Conservation (phyloP, 1,140 invertebrate genomes). For the Drosophila prosaltans region DNA sequence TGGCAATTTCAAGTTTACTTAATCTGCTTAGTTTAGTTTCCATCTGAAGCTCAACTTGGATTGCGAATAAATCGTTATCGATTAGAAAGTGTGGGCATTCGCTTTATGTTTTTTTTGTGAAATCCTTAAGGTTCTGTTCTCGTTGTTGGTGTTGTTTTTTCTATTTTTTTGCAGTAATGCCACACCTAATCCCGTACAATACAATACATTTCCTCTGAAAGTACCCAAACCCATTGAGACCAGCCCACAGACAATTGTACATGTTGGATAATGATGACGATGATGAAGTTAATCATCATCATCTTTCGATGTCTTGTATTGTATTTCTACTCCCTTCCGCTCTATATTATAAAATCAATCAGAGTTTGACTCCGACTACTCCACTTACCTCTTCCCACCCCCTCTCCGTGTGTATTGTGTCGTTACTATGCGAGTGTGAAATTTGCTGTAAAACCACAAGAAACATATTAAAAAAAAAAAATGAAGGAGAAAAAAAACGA, state of each 20-base stretch:
- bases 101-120: neutral
- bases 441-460: constrained; percentile 78
- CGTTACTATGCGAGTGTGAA: constrained; percentile 64
- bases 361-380: constrained; percentile 44
- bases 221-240: constrained; percentile 26
- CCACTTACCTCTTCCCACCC: constrained; percentile 43
- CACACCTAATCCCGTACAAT: neutral
- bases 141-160: neutral
- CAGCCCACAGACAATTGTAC: constrained; percentile 5
- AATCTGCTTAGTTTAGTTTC: neutral
- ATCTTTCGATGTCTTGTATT: neutral
- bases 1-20: neutral
- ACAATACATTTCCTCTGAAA: constrained; percentile 33
- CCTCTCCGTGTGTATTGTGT: constrained; percentile 8
- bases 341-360: constrained; percentile 62
- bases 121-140: neutral
- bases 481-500: constrained; percentile 48
- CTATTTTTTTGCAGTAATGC: neutral
- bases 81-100: constrained; percentile 8
- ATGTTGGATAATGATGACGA: neutral
- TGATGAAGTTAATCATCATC: neutral
- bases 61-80: constrained; percentile 1
- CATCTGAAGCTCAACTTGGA: neutral
- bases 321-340: constrained; percentile 11
- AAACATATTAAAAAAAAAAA: constrained; percentile 62